These are phyloP conservation scores for Aphodius granarius DNA, from an alignment of 2,888 invertebrate species.

Conservation along the genomic window DNA sequence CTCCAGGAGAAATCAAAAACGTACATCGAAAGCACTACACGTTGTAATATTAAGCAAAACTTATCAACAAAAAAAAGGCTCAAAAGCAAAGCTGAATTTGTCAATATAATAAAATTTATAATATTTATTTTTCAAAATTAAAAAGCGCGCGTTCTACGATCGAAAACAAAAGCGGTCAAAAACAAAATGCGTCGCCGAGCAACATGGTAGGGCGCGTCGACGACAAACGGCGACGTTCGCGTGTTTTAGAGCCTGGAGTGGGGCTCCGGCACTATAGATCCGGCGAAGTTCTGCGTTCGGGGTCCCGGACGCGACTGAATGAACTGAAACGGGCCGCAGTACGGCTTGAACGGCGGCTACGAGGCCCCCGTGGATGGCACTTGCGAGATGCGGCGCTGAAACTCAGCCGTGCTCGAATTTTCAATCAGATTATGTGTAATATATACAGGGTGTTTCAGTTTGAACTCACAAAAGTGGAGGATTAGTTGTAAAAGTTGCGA, in stretches of 20 bases:
- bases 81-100: neutral
- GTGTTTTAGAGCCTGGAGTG: slow-evolving; percentile 27
- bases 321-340: slow-evolving; percentile 30
- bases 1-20: neutral
- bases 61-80: neutral
- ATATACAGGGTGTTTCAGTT: neutral
- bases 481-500: too few relatives aligned
- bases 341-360: slow-evolving; percentile 2
- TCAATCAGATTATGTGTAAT: neutral
- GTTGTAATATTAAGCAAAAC: neutral
- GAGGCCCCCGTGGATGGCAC: neutral
- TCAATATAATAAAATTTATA: too few relatives aligned
- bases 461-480: neutral
- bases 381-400: neutral
- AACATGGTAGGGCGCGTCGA: neutral
- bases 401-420: neutral
- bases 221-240: slow-evolving; percentile 25
- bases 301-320: slow-evolving; percentile 51
- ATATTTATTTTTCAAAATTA: neutral
- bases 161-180: neutral
- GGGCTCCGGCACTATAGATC: neutral
- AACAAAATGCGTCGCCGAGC: neutral
- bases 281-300: slow-evolving; percentile 42
- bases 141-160: neutral
- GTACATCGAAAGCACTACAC: neutral